These are phyloP conservation scores for Rhogogaster chlorosoma DNA, from an alignment of 2,888 invertebrate species.

Conservation along the genomic window DNA sequence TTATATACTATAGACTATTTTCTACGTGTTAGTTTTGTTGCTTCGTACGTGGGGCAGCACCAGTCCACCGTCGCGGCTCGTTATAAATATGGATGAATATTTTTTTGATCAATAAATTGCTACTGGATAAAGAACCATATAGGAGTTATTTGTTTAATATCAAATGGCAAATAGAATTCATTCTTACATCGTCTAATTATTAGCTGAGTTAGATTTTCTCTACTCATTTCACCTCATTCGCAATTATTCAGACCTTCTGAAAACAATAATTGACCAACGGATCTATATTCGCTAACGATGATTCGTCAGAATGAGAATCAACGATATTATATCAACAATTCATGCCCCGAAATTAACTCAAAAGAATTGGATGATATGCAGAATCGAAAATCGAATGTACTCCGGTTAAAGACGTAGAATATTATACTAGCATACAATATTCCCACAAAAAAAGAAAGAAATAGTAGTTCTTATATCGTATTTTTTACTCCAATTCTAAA, in stretches of 20 bases:
- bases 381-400: too few species aligned
- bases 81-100: neutral
- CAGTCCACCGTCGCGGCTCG: neutral
- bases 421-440: neutral
- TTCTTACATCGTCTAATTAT: neutral
- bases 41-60: neutral
- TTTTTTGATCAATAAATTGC: neutral
- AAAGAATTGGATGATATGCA: too few species aligned
- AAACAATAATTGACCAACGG: too few species aligned
- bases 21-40: neutral
- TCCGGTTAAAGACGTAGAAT: neutral
- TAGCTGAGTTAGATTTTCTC: neutral
- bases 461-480: too few species aligned
- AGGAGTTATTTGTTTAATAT: neutral
- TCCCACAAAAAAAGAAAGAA: too few species aligned
- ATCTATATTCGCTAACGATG: too few species aligned
- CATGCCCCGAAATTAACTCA: too few species aligned
- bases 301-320: too few species aligned
- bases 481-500: too few species aligned
- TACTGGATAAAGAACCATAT: neutral
- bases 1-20: neutral
- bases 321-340: too few species aligned
- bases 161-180: neutral
- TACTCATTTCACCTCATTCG: too few species aligned
- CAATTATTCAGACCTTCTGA: too few species aligned